phyloP scores from a whole-genome alignment of 2,888 invertebrate genomes.

The Slavum lentiscoides region DNA sequence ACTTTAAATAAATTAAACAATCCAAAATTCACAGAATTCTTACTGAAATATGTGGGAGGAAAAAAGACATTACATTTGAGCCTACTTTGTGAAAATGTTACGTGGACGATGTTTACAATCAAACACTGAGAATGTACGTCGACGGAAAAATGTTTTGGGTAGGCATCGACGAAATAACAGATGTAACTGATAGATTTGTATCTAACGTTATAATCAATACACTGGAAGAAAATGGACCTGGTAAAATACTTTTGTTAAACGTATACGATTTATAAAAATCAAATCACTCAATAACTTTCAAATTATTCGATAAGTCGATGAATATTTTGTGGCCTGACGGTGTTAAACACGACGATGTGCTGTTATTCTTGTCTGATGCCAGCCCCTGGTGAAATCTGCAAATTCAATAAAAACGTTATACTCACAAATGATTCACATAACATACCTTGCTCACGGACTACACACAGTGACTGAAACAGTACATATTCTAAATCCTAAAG shows the following conservation, averaged over 20 bases:
- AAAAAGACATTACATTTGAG: slow-evolving; percentile 20
- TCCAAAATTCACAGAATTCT: slow-evolving; percentile 2
- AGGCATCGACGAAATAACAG: not conserved
- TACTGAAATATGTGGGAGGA: slow-evolving; percentile 16
- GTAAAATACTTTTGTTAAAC: too few species aligned
- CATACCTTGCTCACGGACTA: not conserved
- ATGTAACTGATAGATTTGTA: not conserved
- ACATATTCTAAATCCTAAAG: slow-evolving; percentile 6
- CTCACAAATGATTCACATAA: not conserved
- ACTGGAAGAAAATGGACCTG: too few species aligned
- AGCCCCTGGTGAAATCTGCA: slow-evolving; percentile 9
- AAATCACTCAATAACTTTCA: not conserved
- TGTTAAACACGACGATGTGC: slow-evolving; percentile 20
- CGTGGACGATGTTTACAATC: too few species aligned
- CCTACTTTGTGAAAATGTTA: not conserved
- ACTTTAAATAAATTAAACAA: slow-evolving; percentile 31
- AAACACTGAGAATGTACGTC: slow-evolving; percentile 3
- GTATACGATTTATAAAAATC: too few species aligned
- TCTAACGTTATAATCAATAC: too few species aligned
- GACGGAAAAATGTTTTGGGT: slow-evolving; percentile 8
- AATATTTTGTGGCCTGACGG: not conserved
- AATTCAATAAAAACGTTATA: slow-evolving; percentile 4
- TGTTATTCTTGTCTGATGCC: slow-evolving; percentile 16
- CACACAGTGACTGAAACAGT: not conserved
- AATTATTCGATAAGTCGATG: slow-evolving; percentile 8